Base-by-base conservation (phyloP, 2,113 vertebrate species). In the Benitochromis conjunctus region DNA sequence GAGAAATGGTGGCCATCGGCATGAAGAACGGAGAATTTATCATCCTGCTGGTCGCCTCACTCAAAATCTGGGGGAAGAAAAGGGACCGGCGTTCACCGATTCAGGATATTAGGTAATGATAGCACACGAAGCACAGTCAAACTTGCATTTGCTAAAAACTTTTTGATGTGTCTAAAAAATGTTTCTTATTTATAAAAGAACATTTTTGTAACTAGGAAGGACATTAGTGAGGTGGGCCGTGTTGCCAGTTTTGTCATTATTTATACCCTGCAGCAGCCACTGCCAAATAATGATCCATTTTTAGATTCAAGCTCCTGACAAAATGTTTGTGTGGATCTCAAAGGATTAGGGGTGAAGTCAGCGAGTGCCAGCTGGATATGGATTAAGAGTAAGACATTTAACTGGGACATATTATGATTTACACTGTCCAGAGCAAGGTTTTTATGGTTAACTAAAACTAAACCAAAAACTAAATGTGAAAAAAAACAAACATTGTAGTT, bases 21-120 rank as follows among this genome's bases (percentile, higher is more conserved):
- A 98, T 99, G 98, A 98, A 97, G 93, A 99, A 99, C 14, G 98
- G 98, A 94, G 98, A 99, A 94, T 99, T 99, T 94, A 98, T 99
- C 92, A 98, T 99, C 86, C 96, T 99, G 66, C 95, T 99, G 82
- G 98, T 99, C 26, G 95, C 96, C 5, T 99, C 98, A 13, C 96
- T 99, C 29, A 99, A 99, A 95, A 99, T 99, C 91, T 99, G 98
- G 98, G 98, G 98, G 69, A 99, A 99, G 92, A 99, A 99, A 93
- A 97, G 98, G 90, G 98, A 99, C 80, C 96, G 98, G 51, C 97
- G 97, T 82, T 97, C 98, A 71, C 93, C 98, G 2, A 97, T 99
- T 86, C 98, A 99, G 82, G 98, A 99, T 90, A 98, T 99, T 92
- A 98, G 98, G 98, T 99, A 91, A 71, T 14, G 9, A 82, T 11